phyloP scores from a whole-genome alignment of 2,797 vertebrate genomes.

The Poeciliopsis gracilis region DNA sequence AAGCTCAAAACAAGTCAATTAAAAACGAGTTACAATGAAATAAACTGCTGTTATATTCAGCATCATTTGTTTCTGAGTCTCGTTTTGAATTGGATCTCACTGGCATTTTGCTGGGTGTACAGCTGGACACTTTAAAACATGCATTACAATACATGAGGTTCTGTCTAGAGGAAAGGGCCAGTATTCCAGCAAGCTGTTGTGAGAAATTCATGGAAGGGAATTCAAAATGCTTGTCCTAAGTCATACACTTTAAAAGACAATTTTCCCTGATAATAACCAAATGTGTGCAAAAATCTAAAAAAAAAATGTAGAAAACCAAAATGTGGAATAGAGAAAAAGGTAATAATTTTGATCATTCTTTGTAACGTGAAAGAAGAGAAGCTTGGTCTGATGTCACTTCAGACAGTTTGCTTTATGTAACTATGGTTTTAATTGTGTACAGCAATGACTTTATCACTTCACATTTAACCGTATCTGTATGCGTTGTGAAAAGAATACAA shows the following conservation, averaged over 20 bases:
- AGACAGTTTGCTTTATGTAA: neutral
- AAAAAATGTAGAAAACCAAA: too few relatives aligned
- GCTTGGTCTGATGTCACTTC: neutral
- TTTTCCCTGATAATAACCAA: neutral
- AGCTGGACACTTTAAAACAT: slow-evolving; percentile 71
- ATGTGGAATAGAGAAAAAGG: too few relatives aligned
- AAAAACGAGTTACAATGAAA: neutral
- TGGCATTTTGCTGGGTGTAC: slow-evolving; percentile 70
- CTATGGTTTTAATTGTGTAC: too few relatives aligned
- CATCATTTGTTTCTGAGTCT: slow-evolving; percentile 77
- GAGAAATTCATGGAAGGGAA: too few relatives aligned
- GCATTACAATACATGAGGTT: slow-evolving; percentile 63
- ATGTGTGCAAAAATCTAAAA: neutral
- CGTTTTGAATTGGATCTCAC: slow-evolving; percentile 71
- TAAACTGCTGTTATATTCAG: neutral
- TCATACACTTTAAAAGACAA: too few relatives aligned
- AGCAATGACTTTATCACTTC: too few relatives aligned
- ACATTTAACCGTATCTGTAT: neutral
- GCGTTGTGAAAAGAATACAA: neutral
- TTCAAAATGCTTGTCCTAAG: neutral
- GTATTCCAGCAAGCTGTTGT: neutral
- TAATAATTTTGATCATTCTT: neutral
- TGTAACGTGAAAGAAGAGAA: neutral
- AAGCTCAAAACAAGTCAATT: neutral
- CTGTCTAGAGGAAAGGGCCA: slow-evolving; percentile 45